Percentiles rank a stretch among this genome's conserved stretches.
phyloP scores from a whole-genome alignment of 2,888 invertebrate species.

The Agonum fuliginosum region DNA sequence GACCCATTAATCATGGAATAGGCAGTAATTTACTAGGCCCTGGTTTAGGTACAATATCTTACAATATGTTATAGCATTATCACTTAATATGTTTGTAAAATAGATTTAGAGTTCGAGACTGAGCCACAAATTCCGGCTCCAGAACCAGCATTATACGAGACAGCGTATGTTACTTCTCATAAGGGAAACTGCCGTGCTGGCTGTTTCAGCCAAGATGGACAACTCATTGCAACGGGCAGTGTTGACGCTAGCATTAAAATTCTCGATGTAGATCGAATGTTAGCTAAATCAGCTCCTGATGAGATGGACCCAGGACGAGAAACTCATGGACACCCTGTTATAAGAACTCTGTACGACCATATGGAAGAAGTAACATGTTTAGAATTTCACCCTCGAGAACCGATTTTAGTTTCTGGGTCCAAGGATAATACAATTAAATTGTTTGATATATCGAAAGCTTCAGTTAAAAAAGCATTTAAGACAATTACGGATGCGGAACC shows the following conservation, averaged over 20 bases:
- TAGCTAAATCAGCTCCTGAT: slow-evolving; percentile 97
- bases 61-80: not conserved
- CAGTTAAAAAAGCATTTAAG: slow-evolving; percentile 97
- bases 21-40: slow-evolving; percentile 80
- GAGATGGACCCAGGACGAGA: slow-evolving; percentile 88
- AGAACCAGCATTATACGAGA: slow-evolving; percentile 98
- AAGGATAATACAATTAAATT: slow-evolving; percentile 95
- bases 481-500: slow-evolving; percentile 96
- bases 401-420: slow-evolving; percentile 95
- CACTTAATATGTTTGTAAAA: slow-evolving; percentile 8
- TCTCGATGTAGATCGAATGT: slow-evolving; percentile 98
- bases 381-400: slow-evolving; percentile 97
- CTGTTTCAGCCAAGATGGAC: slow-evolving; percentile 96
- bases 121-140: slow-evolving; percentile 95
- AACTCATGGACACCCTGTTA: slow-evolving; percentile 97
- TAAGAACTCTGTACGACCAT: slow-evolving; percentile 97
- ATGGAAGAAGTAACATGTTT: slow-evolving; percentile 97
- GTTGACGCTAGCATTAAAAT: slow-evolving; percentile 99
- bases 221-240: slow-evolving; percentile 97
- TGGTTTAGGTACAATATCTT: slow-evolving; percentile 74
- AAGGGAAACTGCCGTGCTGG: slow-evolving; percentile 97
- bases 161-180: slow-evolving; percentile 98
- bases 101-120: slow-evolving; percentile 96
- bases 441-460: slow-evolving; percentile 98
- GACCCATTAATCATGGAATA: slow-evolving; percentile 76